Evolutionary conservation across 2,113 vertebrate species (phyloP).

Genomic region (Lepidothrix coronata): DNA sequence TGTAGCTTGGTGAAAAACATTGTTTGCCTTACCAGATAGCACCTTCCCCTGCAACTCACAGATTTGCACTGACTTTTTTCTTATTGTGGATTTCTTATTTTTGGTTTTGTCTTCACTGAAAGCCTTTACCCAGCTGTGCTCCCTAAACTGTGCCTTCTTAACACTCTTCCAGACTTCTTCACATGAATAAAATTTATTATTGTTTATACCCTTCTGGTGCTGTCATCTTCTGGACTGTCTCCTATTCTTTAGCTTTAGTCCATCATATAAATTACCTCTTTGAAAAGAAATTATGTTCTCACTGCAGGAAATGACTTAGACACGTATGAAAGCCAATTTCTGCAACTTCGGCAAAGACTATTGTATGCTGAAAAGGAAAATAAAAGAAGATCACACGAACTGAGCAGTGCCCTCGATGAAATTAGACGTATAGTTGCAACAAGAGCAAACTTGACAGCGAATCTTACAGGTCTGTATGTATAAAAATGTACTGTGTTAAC

Average conservation of each 20-base stretch:
- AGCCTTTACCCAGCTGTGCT: background rate
- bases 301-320: conserved; percentile 63
- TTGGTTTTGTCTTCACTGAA: background rate
- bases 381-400: conserved; percentile 51
- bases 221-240: background rate
- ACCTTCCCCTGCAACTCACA: background rate
- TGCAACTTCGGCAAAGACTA: conserved; percentile 71
- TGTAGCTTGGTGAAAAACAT: background rate
- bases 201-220: background rate
- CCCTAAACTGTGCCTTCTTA: background rate
- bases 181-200: background rate
- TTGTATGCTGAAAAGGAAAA: conserved; percentile 70
- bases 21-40: background rate
- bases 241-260: background rate
- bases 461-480: conserved; percentile 66
- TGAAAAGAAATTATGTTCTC: background rate
- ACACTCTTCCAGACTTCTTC: background rate
- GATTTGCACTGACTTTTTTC: background rate
- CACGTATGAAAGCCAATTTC: conserved; percentile 61
- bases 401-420: conserved; percentile 63
- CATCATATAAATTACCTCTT: background rate
- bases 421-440: conserved; percentile 49
- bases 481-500: background rate
- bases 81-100: background rate
- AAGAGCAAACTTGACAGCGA: background rate